Evolutionary conservation across 2,888 invertebrate genomes (phyloP).

Genomic region (Dendrolimus houi): DNA sequence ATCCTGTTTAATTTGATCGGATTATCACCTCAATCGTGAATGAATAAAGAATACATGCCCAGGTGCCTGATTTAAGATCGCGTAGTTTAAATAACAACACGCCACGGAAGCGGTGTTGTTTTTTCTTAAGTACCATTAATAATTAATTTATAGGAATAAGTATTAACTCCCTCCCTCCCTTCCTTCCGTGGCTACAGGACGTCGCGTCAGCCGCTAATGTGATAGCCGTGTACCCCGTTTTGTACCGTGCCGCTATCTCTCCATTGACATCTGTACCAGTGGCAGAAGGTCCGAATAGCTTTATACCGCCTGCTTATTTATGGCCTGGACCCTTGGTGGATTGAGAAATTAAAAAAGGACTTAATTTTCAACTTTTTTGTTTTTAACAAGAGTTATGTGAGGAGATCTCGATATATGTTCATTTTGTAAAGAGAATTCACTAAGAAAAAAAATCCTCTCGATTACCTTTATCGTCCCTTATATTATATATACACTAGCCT

Average conservation of each 20-base stretch:
- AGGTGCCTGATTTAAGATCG: no score
- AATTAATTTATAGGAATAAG: neutral
- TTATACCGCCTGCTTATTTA: constrained; percentile 67
- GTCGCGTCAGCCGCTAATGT: constrained; percentile 41
- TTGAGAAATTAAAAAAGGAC: constrained; percentile 36
- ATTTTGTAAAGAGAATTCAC: no score
- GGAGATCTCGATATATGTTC: neutral
- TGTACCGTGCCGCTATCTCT: constrained; percentile 61
- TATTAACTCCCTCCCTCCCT: neutral
- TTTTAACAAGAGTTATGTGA: constrained; percentile 13
- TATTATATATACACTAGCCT: no score
- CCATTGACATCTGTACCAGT: constrained; percentile 68
- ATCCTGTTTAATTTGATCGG: no score
- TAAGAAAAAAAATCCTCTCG: no score
- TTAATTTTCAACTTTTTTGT: constrained; percentile 22
- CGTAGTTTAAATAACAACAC: no score
- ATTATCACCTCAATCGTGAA: no score
- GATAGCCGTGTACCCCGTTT: constrained; percentile 68
- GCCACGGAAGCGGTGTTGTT: neutral
- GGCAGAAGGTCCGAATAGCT: constrained; percentile 60
- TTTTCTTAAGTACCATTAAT: constrained; percentile 1
- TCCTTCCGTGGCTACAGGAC: neutral
- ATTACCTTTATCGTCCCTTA: no score
- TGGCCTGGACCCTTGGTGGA: constrained; percentile 48
- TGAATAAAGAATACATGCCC: no score